Evolutionary conservation across 1,140 invertebrate species (phyloP), one percentile per base, ranked within the genome.

Genomic region (Brachionus rubens): DNA sequence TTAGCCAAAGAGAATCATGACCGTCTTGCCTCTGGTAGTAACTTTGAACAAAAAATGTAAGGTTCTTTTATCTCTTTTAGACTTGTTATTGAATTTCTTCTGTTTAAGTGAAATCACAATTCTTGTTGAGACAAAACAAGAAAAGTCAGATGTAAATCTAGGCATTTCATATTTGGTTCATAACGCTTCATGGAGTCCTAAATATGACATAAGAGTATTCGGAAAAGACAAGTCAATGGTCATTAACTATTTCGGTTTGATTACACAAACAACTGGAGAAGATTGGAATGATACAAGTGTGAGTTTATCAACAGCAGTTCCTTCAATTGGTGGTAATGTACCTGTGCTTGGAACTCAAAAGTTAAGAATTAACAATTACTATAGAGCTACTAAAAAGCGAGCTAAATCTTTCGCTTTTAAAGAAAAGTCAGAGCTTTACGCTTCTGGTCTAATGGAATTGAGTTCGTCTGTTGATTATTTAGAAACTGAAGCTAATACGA

Each of bases 261-360:
- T 86, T 24, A 79, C 80, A 46, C 85, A 86, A 77, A 80, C 79
- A 21, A 86, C 85, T 30, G 85, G 83, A 21, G 85, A 86, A 76
- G 83, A 86, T 77, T 86, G 85, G 85, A 78, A 50, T 14, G 81
- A 87, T 76, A 81, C 81, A 26, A 82, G 84, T 70, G 24, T 86
- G 9, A 80, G 79, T 56, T 78, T 86, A 50, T 83, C 82, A 14
- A 86, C 85, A 10, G 84, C 85, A 16, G 78, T 76, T 16, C 86
- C 85, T 4, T 82, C 81, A 70, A 70, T 85, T 47, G 85, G 83
- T 6, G 85, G 85, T 3, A 79, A 78, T 47, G 79, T 85, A 14
- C 85, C 85, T 9, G 78, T 78, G 6, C 78, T 85, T 7, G 78
- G 78, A 12, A 81, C 81, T 14, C 75, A 82, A 40, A 78, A 79